These are phyloP conservation scores for Apamea monoglypha DNA, from an alignment of 2,888 invertebrate species.

Conservation along the genomic window DNA sequence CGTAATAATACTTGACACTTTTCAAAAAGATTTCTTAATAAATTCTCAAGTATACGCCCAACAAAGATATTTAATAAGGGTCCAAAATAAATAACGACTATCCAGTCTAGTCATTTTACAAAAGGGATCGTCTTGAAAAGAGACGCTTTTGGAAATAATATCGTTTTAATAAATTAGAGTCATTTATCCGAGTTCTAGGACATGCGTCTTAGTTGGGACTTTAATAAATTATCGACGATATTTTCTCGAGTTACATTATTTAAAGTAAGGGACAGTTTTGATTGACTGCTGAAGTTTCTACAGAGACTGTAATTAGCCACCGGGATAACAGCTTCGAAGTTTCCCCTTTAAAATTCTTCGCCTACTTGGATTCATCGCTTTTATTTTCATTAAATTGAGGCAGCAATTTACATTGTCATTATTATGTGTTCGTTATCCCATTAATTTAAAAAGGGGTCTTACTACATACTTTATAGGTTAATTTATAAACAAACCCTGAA, in stretches of 20 bases:
- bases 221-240: constrained; percentile 79
- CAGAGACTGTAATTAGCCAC: constrained; percentile 52
- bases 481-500: constrained; percentile 10
- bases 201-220: constrained; percentile 74
- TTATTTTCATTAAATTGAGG: constrained; percentile 26
- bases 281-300: constrained; percentile 67
- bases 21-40: constrained; percentile 71
- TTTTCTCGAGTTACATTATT: constrained; percentile 75
- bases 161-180: constrained; percentile 82
- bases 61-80: constrained; percentile 78
- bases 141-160: constrained; percentile 81
- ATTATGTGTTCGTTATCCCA: constrained; percentile 10
- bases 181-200: constrained; percentile 76
- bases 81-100: constrained; percentile 81
- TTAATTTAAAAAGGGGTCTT: neutral
- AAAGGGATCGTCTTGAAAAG: constrained; percentile 75
- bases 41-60: constrained; percentile 69
- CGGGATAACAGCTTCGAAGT: constrained; percentile 40
- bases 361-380: constrained; percentile 40
- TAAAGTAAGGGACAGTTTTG: constrained; percentile 68
- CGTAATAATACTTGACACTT: constrained; percentile 58
- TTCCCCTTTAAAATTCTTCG: constrained; percentile 43
- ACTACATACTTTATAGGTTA: neutral
- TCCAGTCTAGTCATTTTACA: constrained; percentile 78
- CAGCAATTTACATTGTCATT: constrained; percentile 12